phyloP scores from a whole-genome alignment of 2,113 vertebrate genomes.

The Candoia aspera region DNA sequence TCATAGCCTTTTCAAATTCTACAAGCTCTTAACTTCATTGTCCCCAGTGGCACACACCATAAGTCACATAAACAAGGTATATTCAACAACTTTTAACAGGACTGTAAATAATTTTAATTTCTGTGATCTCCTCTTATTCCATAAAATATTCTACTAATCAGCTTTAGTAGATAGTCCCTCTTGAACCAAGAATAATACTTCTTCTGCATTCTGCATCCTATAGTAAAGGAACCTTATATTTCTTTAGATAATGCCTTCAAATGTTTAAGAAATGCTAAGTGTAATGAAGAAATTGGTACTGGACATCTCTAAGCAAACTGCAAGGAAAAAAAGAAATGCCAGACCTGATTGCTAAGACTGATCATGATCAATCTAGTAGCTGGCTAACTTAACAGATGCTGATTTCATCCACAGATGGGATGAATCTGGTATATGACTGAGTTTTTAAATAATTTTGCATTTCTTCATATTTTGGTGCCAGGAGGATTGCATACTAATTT shows the following conservation, averaged over 20 bases:
- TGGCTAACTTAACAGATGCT: constrained; percentile 2
- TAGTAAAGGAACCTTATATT: not conserved
- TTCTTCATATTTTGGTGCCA: constrained; percentile 4
- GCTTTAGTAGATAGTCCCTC: not conserved
- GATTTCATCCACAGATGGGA: not conserved
- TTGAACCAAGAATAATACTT: not conserved
- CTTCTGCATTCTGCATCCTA: not conserved
- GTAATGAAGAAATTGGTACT: not conserved
- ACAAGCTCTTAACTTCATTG: not conserved
- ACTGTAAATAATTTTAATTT: constrained; percentile 12
- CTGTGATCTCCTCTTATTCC: constrained; percentile 13
- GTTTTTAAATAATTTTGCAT: not conserved
- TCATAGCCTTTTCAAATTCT: not conserved
- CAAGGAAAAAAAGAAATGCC: not conserved
- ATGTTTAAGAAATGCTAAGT: not conserved
- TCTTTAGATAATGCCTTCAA: not conserved
- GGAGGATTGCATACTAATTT: not conserved
- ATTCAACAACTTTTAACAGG: not conserved
- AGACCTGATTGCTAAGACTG: not conserved
- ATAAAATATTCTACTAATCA: not conserved
- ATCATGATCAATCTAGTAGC: not conserved
- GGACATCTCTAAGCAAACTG: not conserved
- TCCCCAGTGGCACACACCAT: not conserved
- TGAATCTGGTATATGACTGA: not conserved
- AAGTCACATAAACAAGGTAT: not conserved